Base-by-base conservation (phyloP, 2,888 invertebrate genomes). In the Timandra comae region DNA sequence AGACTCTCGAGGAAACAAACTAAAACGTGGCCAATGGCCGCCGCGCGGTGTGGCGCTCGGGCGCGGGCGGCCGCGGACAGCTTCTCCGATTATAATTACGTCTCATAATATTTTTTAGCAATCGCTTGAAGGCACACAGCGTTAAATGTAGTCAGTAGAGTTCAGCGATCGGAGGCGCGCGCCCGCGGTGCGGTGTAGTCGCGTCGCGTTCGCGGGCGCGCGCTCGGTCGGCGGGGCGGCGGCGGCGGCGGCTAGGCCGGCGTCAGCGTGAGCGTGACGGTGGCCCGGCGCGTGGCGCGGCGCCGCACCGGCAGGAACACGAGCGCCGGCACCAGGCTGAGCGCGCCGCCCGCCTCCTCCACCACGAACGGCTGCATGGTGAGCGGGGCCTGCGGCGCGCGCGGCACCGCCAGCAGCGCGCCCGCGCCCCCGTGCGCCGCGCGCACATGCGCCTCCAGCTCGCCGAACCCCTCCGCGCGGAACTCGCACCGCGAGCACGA, bases 311-410 rank as follows among this genome's bases (percentile, higher is more conserved):
- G 97, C 85, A 98, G 90, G 87, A 96, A 96, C 77, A 98, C 95
- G 61, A 97, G 89, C 59, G 97, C 95, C 51, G 97, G 95, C 64
- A 95, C 91, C 79, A 97, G 93, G 71, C 91, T 90, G 56, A 81
- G 78, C 67, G 81, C 85, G 50, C 82, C 84, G 52, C 81, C 79
- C 57, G 85, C 73, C 55, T 85, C 86, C 75, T 94, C 93, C 76
- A 96, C 88, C 56, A 95, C 88, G 85, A 97, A 98, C 37, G 97
- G 94, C 87, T 97, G 97, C 96, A 97, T 97, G 51, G 94, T 91
- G 64, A 93, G 92, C 44, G 88, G 74, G 38, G 85, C 77, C 51
- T 90, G 87, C 49, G 90, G 86, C 34, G 91, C 92, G 59, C 93
- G 92, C 48, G 88, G 87, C 63, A 86, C 73, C 13, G 84, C 77